These are phyloP conservation scores for Lasioglossum morio DNA, from an alignment of 2,888 invertebrate genomes.

Conservation along the genomic window DNA sequence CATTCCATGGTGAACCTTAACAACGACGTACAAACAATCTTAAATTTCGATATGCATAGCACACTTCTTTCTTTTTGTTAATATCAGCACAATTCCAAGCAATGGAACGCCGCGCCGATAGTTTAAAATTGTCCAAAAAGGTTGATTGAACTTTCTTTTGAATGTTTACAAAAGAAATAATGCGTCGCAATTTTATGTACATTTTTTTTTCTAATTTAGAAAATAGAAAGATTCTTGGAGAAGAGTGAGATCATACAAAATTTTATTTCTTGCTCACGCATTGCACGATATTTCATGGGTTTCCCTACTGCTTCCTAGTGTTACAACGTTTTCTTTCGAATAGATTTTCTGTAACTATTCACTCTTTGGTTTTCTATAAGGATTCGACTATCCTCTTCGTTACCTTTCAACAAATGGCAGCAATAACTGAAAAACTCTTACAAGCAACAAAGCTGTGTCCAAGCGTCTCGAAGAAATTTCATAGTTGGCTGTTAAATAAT, in stretches of 20 bases:
- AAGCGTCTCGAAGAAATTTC: conserved; percentile 13
- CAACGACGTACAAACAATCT: conserved; percentile 38
- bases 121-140: conserved; percentile 34
- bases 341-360: conserved; percentile 65
- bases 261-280: conserved; percentile 52
- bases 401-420: conserved; percentile 39
- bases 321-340: conserved; percentile 36
- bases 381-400: conserved; percentile 42
- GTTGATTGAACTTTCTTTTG: conserved; percentile 24
- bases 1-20: conserved; percentile 39
- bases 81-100: conserved; percentile 36
- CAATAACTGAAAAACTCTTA: conserved; percentile 38
- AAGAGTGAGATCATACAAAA: conserved; percentile 68
- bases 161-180: conserved; percentile 44
- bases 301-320: conserved; percentile 38
- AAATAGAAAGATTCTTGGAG: conserved; percentile 68
- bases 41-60: conserved; percentile 48
- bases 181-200: conserved; percentile 46
- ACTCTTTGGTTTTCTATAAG: conserved; percentile 75
- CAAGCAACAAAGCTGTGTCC: conserved; percentile 27
- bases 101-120: conserved; percentile 28
- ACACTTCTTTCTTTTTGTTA: conserved; percentile 21
- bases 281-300: conserved; percentile 47
- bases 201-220: conserved; percentile 46
- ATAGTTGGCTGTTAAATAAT: conserved; percentile 19